phyloP scores from a whole-genome alignment of 2,113 vertebrate species.

The Nibea albiflora region DNA sequence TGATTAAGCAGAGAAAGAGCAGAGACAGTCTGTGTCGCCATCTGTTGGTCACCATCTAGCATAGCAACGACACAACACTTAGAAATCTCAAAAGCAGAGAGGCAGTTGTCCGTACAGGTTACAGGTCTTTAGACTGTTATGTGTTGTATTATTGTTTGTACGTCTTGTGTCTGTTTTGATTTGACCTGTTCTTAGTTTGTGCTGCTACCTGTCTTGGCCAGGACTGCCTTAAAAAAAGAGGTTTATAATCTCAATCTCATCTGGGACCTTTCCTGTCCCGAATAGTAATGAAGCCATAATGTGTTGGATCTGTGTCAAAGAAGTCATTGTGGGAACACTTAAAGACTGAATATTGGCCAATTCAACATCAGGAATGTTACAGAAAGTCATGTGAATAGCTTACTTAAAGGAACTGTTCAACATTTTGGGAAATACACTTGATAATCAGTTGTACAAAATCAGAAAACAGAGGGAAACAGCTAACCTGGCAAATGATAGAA shows the following conservation, averaged over 20 bases:
- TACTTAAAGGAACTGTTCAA: not conserved
- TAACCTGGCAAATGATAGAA: no score
- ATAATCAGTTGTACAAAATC: no score
- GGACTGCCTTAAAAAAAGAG: no score
- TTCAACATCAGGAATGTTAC: not conserved
- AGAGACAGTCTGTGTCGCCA: constrained; percentile 65
- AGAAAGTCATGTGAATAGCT: not conserved
- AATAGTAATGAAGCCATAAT: not conserved
- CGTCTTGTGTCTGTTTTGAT: no score
- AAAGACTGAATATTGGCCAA: not conserved
- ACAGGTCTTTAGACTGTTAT: no score
- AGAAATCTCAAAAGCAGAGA: not conserved
- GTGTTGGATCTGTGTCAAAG: not conserved
- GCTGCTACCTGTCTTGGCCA: no score
- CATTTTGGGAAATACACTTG: not conserved
- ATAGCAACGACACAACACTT: constrained; percentile 25
- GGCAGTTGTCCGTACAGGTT: not conserved
- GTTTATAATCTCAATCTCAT: no score
- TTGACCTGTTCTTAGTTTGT: no score
- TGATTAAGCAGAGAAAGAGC: not conserved
- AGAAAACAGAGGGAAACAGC: no score
- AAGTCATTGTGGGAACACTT: not conserved
- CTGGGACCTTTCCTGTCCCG: no score
- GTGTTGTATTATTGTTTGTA: no score
- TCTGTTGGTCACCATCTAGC: constrained; percentile 57